Base-by-base conservation (phyloP, 2,797 vertebrate species). In the Cossypha dichroa region DNA sequence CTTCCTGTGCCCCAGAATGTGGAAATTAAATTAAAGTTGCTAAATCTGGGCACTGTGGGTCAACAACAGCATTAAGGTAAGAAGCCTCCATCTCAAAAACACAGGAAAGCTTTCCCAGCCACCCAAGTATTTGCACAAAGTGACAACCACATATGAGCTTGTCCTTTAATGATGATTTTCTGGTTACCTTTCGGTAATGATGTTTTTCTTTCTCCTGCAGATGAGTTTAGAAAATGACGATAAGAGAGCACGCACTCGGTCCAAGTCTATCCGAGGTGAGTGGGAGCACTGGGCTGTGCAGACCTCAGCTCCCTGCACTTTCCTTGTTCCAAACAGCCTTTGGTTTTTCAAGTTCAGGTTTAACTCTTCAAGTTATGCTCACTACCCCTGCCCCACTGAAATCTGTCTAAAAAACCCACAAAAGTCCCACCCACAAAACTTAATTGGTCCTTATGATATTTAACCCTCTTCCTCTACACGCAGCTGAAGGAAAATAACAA, bases 241-340 rank as follows among this genome's bases (percentile, higher is more conserved):
- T 79, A 99, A 99, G 97, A 97, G 99, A 97, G 98, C 99, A 93
- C 99, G 99, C 64, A 99, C 99, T 1, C 98, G 99, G 83, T 99
- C 99, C 92, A 99, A 99, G 97, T 98, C 99, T 97, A 97, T 99
- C 97, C 98, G 99, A 99, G 99, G 99, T 99, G 97, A 98, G 99
- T 63, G 91, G 58, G 70, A 43, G 56, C 29, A 2, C 1, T 15
- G 76, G 83, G 81, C 49, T 55, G 46, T 5, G 11, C 7, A 58
- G 11, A 55, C 13, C 63, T 6, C 12, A 62, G 26, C 52, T 76
- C 40, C 41, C 52, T 41, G 38, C 6, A 9, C 63, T 76, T 58
- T 3, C 5, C 34, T 74, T 23, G 2, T 12, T 56, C 73, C 60
- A 69, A 81, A 54, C 1, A 52, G 11, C 40, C 48, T 90, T 68